Evolutionary conservation across 2,113 vertebrate genomes (phyloP).

Genomic region (Dromas ardeola): DNA sequence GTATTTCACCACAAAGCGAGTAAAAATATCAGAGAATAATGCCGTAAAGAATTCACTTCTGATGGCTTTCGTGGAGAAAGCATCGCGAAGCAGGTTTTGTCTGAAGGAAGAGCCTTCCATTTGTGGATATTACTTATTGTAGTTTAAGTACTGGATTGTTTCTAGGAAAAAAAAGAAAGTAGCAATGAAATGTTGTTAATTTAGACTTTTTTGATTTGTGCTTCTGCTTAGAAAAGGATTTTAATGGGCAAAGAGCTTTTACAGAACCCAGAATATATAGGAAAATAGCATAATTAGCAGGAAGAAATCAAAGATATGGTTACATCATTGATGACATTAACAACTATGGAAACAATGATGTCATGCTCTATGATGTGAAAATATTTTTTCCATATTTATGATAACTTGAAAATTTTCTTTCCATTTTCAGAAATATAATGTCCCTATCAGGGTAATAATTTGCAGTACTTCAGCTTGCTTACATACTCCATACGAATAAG

Average conservation of each 20-base stretch:
- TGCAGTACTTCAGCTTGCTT: background rate
- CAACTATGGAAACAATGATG: constrained; percentile 24
- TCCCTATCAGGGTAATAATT: background rate
- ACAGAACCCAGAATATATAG: constrained; percentile 26
- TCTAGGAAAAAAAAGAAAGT: background rate
- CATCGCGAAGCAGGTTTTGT: background rate
- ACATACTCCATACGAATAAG: background rate
- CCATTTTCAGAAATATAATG: background rate
- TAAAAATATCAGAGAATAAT: background rate
- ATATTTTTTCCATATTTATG: background rate
- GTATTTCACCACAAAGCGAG: background rate
- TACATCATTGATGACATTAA: constrained; percentile 33
- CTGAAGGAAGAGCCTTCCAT: background rate
- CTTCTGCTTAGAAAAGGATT: constrained; percentile 20
- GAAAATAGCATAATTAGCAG: constrained; percentile 31
- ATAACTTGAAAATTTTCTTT: background rate
- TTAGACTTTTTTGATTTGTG: background rate
- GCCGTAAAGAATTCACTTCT: background rate
- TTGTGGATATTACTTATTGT: background rate
- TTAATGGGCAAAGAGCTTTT: constrained; percentile 10
- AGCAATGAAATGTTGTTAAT: background rate
- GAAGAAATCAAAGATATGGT: constrained; percentile 26
- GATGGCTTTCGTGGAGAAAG: background rate
- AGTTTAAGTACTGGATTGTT: background rate
- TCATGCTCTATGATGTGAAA: background rate